Conservation (phyloP, 2,888 invertebrate species). For the Anaspis maculata region DNA sequence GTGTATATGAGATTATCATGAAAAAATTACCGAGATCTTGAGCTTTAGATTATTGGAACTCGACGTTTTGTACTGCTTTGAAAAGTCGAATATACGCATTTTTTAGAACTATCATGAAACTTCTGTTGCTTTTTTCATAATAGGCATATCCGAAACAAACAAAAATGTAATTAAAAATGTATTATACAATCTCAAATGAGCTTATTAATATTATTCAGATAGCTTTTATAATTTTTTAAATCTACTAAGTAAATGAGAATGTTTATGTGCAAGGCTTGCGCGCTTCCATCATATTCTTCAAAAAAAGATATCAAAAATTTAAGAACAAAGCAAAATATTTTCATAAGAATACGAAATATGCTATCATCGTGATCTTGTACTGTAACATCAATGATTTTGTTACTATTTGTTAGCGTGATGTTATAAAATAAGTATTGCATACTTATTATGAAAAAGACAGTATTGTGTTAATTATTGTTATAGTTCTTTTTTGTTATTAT, state of each 20-base stretch:
- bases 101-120: too few species aligned
- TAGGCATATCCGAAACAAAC: too few species aligned
- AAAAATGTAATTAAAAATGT: too few species aligned
- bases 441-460: slow-evolving; percentile 21
- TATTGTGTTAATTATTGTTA: slow-evolving; percentile 24
- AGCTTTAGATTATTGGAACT: not conserved
- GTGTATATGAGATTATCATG: slow-evolving; percentile 8
- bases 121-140: too few species aligned
- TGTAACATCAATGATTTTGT: not conserved
- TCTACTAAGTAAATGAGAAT: slow-evolving; percentile 15
- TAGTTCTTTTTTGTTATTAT: slow-evolving; percentile 15
- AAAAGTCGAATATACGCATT: too few species aligned
- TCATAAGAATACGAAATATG: slow-evolving; percentile 2
- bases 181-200: slow-evolving; percentile 27
- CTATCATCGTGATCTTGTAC: slow-evolving; percentile 3
- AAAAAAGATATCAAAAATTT: slow-evolving; percentile 2
- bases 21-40: slow-evolving; percentile 10
- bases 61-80: not conserved
- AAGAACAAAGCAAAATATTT: slow-evolving; percentile 7
- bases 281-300: slow-evolving; percentile 24
- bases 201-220: slow-evolving; percentile 31
- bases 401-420: not conserved
- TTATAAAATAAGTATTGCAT: not conserved
- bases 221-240: slow-evolving; percentile 35
- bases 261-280: slow-evolving; percentile 24